phyloP scores from a whole-genome alignment of 2,888 invertebrate genomes.

The Chydorus sphaericus region DNA sequence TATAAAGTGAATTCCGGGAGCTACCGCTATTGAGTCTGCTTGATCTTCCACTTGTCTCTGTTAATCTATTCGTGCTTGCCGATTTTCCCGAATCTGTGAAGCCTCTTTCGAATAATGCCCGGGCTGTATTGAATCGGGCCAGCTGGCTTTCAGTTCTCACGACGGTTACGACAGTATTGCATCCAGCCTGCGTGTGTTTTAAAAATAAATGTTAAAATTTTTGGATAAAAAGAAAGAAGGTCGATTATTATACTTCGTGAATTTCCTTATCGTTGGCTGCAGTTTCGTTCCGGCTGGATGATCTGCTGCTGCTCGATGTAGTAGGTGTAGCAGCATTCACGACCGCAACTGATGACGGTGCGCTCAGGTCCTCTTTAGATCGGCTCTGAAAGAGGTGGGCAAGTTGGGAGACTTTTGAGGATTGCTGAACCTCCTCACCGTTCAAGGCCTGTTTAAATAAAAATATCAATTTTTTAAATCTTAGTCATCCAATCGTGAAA shows the following conservation, averaged over 20 bases:
- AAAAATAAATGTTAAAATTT: too few relatives aligned
- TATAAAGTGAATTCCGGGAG: constrained; percentile 10
- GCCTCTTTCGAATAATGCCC: constrained; percentile 79
- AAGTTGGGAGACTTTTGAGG: constrained; percentile 66
- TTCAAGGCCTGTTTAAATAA: neutral
- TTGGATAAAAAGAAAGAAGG: constrained; percentile 11
- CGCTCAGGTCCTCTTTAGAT: constrained; percentile 8
- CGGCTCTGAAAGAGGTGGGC: constrained; percentile 74
- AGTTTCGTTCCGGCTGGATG: neutral
- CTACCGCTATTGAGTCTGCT: constrained; percentile 2
- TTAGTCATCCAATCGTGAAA: too few relatives aligned
- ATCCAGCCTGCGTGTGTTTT: too few relatives aligned
- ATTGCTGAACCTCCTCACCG: neutral
- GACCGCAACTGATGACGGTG: too few relatives aligned
- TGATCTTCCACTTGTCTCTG: neutral
- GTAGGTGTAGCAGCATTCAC: too few relatives aligned
- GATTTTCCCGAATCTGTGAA: constrained; percentile 30
- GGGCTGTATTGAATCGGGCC: constrained; percentile 78
- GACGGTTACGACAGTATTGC: constrained; percentile 49
- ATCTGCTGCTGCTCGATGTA: neutral
- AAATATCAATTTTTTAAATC: too few relatives aligned
- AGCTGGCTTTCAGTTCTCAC: constrained; percentile 77
- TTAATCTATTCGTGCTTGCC: neutral
- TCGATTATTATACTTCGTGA: constrained; percentile 29
- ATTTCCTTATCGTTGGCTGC: constrained; percentile 35